A percentile compares a stretch with the other conserved stretches of the same genome.
These are phyloP conservation scores for Folsomia manolachei DNA, from an alignment of 2,888 invertebrate species.

Conservation along the genomic window DNA sequence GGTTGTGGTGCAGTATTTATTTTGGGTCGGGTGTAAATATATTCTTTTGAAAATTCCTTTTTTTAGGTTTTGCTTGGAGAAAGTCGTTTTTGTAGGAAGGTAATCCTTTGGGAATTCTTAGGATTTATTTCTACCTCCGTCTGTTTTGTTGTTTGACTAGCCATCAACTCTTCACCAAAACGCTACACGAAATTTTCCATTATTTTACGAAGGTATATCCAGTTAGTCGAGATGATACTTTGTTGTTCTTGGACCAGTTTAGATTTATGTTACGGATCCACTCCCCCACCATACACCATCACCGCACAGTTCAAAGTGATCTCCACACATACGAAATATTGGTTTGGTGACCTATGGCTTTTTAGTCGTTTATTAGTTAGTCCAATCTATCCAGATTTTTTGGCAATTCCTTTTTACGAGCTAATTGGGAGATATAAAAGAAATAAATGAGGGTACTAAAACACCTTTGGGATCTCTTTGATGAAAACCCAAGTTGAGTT, in stretches of 20 bases:
- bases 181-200: too few species aligned
- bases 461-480: constrained; percentile 14
- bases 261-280: background rate
- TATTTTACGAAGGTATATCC: too few species aligned
- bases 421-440: constrained; percentile 43
- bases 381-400: constrained; percentile 10
- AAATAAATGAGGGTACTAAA: constrained; percentile 38
- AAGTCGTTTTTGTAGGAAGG: background rate
- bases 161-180: too few species aligned
- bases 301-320: background rate
- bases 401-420: constrained; percentile 35
- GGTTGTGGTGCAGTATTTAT: too few species aligned
- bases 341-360: background rate
- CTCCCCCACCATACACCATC: background rate
- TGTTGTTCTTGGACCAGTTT: too few species aligned
- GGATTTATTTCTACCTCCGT: background rate
- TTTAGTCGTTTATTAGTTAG: background rate
- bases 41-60: background rate
- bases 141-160: background rate
- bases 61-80: background rate
- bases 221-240: too few species aligned
- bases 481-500: constrained; percentile 12
- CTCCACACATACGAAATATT: background rate
- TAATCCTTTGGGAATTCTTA: constrained; percentile 1
- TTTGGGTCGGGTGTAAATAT: too few species aligned